Conservation (phyloP, 1,140 invertebrate genomes). For the Atta texana region DNA sequence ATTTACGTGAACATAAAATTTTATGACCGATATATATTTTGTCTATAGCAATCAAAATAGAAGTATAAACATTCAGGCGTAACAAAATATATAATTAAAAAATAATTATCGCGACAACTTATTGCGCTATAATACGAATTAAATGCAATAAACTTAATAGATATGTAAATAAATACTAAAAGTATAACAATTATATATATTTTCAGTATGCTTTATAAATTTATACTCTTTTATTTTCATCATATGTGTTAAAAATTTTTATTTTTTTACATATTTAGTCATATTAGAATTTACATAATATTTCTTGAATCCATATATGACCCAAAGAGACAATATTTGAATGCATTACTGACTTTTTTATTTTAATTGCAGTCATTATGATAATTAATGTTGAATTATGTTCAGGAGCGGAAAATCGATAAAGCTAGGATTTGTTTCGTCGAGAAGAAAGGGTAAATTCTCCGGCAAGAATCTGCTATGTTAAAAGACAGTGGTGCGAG, state of each 20-base stretch:
- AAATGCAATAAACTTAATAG: not conserved
- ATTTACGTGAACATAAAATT: not conserved
- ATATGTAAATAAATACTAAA: not conserved
- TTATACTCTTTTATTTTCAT: not conserved
- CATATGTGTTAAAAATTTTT: not conserved
- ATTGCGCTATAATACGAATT: not conserved
- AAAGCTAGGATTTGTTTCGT: conserved; percentile 41
- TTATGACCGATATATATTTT: not conserved
- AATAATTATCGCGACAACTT: not conserved
- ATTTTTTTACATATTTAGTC: not conserved
- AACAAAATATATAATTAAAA: not conserved
- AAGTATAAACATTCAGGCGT: not conserved
- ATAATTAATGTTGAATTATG: conserved; percentile 63
- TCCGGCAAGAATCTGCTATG: conserved; percentile 21
- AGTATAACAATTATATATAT: not conserved
- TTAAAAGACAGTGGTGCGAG: not conserved
- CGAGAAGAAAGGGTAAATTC: conserved; percentile 48
- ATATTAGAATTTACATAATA: not conserved
- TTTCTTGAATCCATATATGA: not conserved
- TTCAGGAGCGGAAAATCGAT: conserved; percentile 23
- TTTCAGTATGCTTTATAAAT: not conserved
- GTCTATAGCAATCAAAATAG: not conserved
- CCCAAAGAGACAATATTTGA: not conserved
- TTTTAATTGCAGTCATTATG: conserved; percentile 46
- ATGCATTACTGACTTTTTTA: not conserved